Evolutionary conservation across 2,113 vertebrate species (phyloP).

Genomic region (human): DNA sequence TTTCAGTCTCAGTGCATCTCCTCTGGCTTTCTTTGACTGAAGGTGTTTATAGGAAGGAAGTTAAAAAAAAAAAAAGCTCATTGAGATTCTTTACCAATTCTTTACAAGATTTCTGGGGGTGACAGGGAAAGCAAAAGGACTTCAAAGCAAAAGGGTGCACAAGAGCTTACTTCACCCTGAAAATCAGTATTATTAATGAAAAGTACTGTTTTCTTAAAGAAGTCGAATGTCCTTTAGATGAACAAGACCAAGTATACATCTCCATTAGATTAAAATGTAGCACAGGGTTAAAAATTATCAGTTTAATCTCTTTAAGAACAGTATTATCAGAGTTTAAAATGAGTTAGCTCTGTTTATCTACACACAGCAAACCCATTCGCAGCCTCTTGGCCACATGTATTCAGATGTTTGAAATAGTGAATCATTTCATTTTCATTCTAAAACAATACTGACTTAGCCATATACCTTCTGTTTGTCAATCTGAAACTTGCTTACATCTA

Average conservation of each 20-base stretch:
- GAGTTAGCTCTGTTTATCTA: not conserved
- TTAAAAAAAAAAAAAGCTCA: not conserved
- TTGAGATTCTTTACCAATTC: not conserved
- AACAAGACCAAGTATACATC: not conserved
- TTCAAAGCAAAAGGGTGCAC: not conserved
- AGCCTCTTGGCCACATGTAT: not conserved
- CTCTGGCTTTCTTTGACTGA: slow-evolving; percentile 20
- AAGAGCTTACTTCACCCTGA: not conserved
- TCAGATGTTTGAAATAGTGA: not conserved
- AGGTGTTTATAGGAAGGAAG: not conserved
- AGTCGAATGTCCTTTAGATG: not conserved
- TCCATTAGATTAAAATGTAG: not conserved
- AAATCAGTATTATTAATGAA: not conserved
- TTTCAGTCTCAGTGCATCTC: not conserved
- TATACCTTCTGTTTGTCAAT: not conserved
- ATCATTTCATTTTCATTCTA: not conserved
- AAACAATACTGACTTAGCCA: not conserved
- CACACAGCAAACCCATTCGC: not conserved
- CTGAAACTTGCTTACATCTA: not conserved
- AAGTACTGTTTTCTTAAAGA: not conserved
- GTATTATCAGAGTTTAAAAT: not conserved
- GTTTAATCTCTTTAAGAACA: not conserved
- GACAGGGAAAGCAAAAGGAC: not conserved
- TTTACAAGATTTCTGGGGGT: not conserved
- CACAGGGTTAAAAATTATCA: not conserved